Conservation (phyloP, 2,888 invertebrate species). For the Clivina fossor region DNA sequence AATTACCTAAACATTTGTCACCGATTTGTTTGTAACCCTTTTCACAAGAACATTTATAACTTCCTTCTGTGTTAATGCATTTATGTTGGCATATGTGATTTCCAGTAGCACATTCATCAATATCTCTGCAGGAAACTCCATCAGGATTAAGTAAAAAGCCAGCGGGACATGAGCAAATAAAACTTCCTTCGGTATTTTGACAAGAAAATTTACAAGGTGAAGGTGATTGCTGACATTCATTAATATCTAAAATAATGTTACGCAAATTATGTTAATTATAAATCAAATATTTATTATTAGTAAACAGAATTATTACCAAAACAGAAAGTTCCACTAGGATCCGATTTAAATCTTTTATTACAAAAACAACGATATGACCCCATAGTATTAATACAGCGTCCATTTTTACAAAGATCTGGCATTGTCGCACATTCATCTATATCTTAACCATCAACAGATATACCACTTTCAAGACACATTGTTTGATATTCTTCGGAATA, state of each 20-base stretch:
- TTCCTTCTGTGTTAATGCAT: conserved; percentile 77
- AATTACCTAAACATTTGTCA: conserved; percentile 73
- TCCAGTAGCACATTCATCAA: conserved; percentile 79
- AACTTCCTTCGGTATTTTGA: conserved; percentile 79
- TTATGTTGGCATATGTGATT: conserved; percentile 76
- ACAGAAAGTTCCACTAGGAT: conserved; percentile 69
- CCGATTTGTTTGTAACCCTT: conserved; percentile 75
- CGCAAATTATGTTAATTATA: conserved; percentile 9
- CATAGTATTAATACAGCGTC: conserved; percentile 80
- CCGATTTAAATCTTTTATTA: conserved; percentile 71
- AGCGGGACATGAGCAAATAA: conserved; percentile 73
- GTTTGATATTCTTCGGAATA: conserved; percentile 72
- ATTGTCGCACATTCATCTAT: conserved; percentile 84
- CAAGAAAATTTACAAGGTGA: conserved; percentile 80
- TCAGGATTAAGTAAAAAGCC: conserved; percentile 78
- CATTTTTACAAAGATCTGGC: conserved; percentile 76
- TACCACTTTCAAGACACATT: conserved; percentile 74
- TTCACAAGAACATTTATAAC: conserved; percentile 73
- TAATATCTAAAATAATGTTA: conserved; percentile 65
- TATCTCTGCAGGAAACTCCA: conserved; percentile 71
- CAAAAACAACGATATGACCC: conserved; percentile 84
- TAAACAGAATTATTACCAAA: no score
- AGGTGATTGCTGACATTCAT: conserved; percentile 73
- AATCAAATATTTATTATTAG: no score
- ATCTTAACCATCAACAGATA: conserved; percentile 70